Conservation (phyloP, 2,888 invertebrate species). For the Papilio elwesi region DNA sequence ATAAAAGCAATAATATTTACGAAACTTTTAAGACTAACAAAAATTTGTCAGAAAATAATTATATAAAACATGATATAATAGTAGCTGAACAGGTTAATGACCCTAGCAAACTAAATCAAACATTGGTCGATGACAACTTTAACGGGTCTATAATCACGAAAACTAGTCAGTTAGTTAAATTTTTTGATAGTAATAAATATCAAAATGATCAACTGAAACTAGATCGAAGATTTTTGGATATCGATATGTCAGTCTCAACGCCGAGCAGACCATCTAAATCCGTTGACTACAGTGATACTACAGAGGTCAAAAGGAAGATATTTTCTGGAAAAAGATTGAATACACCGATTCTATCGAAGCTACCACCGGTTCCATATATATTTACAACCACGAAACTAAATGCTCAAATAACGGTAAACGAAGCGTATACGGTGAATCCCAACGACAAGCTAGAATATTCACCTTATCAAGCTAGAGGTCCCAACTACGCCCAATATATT, state of each 20-base stretch:
- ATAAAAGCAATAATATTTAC: constrained; percentile 46
- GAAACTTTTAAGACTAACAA: constrained; percentile 48
- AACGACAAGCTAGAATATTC: constrained; percentile 72
- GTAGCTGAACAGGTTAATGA: constrained; percentile 40
- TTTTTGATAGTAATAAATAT: constrained; percentile 68
- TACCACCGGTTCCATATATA: constrained; percentile 37
- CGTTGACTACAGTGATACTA: constrained; percentile 52
- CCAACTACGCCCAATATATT: constrained; percentile 73
- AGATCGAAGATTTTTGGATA: constrained; percentile 67
- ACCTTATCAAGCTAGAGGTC: constrained; percentile 66
- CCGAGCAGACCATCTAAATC: constrained; percentile 48
- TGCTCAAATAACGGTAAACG: constrained; percentile 52
- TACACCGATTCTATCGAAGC: constrained; percentile 59
- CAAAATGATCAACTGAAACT: constrained; percentile 66
- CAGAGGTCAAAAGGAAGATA: constrained; percentile 54
- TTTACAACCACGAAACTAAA: constrained; percentile 50
- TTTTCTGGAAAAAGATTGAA: constrained; percentile 70
- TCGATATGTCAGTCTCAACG: constrained; percentile 22
- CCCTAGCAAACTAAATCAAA: constrained; percentile 59
- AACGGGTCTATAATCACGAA: constrained; percentile 64
- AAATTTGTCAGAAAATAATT: constrained; percentile 51
- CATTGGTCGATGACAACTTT: constrained; percentile 57
- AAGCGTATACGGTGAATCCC: constrained; percentile 56
- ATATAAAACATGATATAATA: constrained; percentile 27
- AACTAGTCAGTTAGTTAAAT: constrained; percentile 63